A percentile compares a stretch with the other conserved stretches of the same genome.
Conservation (phyloP, 35 echinoderm and acorn worm genomes). For the Ophiothrix spiculata region DNA sequence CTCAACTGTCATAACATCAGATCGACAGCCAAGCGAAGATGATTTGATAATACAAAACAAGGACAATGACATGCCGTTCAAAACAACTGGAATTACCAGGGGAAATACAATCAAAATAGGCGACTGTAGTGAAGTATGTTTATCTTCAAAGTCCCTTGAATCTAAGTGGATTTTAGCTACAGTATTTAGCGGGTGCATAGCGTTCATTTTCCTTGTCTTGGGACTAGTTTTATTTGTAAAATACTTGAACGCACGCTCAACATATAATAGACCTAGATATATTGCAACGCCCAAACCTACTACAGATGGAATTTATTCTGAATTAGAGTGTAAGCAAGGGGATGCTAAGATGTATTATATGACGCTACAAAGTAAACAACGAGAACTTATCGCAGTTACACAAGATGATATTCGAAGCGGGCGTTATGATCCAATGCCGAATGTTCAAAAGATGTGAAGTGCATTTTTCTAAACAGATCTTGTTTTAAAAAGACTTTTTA, state of each 20-base stretch:
- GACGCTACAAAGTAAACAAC: not conserved
- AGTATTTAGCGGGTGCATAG: not conserved
- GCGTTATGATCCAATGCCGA: not conserved
- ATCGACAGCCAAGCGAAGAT: not conserved
- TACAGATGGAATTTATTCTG: not conserved
- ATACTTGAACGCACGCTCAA: not conserved
- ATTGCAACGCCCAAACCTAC: not conserved
- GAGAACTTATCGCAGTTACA: not conserved
- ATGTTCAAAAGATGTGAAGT: not conserved
- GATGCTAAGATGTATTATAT: not conserved
- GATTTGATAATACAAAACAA: not conserved
- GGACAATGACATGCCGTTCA: not conserved
- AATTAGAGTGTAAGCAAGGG: not conserved
- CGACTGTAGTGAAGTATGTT: slow-evolving; percentile 4
- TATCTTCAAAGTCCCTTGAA: not conserved
- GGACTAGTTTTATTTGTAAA: slow-evolving; percentile 12
- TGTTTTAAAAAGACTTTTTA: not conserved
- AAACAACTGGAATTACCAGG: not conserved
- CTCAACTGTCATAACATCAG: not conserved
- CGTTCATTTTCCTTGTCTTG: not conserved
- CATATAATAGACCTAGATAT: not conserved
- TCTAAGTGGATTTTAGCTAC: not conserved
- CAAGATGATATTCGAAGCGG: not conserved
- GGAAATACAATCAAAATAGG: not conserved
- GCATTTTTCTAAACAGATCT: not conserved